Evolutionary conservation across 2,888 invertebrate genomes (phyloP).

Genomic region (Helicoverpa assulta): DNA sequence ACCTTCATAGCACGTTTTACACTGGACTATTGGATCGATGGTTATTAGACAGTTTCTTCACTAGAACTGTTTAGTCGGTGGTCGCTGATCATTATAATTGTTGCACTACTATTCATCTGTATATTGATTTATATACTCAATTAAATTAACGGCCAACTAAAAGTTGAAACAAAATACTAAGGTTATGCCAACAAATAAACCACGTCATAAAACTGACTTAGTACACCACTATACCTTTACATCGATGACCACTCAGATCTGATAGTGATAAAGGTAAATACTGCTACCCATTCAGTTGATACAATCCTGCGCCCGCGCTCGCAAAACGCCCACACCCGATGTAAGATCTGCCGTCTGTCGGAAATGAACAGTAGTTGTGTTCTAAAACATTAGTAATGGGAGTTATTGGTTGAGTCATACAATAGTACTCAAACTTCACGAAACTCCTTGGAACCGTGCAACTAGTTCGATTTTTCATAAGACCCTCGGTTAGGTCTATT

Average conservation of each 20-base stretch:
- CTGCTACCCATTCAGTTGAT: slow-evolving; percentile 25
- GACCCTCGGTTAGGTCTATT: neutral
- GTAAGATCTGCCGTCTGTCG: slow-evolving; percentile 31
- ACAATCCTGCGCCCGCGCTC: slow-evolving; percentile 21
- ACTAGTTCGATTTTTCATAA: neutral
- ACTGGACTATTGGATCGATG: too few relatives aligned
- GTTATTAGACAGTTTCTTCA: too few relatives aligned
- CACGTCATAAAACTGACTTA: neutral
- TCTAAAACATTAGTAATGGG: neutral
- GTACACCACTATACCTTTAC: neutral
- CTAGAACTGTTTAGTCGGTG: too few relatives aligned
- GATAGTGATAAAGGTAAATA: slow-evolving; percentile 25
- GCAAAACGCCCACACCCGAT: slow-evolving; percentile 42
- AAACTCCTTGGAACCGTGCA: neutral
- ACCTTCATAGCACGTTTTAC: too few relatives aligned
- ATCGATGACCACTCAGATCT: slow-evolving; percentile 28
- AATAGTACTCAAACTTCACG: neutral
- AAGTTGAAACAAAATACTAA: neutral
- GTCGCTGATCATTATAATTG: too few relatives aligned
- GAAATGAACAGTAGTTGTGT: slow-evolving; percentile 30
- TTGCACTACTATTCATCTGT: too few relatives aligned
- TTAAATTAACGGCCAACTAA: too few relatives aligned
- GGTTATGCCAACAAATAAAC: neutral
- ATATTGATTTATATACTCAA: too few relatives aligned
- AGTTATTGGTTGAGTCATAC: neutral